A percentile compares a stretch with the other conserved stretches of the same genome.
Conservation (phyloP, 2,113 vertebrate genomes). For the Lucifuga dentata region DNA sequence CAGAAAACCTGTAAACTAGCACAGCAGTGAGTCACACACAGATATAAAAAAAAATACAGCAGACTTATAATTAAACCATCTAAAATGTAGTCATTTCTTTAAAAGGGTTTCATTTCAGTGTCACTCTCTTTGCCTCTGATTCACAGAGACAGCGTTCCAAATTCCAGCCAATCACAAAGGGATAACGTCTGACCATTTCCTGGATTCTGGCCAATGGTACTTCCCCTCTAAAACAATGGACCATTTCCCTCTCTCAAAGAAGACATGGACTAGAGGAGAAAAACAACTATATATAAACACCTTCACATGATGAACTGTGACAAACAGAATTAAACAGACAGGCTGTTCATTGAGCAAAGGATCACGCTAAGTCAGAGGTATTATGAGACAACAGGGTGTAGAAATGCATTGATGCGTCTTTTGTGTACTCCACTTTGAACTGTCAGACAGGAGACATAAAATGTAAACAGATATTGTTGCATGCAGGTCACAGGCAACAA, state of each 20-base stretch:
- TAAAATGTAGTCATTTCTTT: conserved; percentile 36
- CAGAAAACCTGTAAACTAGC: background rate
- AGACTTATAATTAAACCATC: conserved; percentile 29
- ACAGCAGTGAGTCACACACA: background rate
- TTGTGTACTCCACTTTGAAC: no score
- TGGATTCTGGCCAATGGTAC: conserved; percentile 62
- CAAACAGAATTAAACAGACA: conserved; percentile 2
- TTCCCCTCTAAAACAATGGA: conserved; percentile 79
- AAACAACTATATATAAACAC: conserved; percentile 66
- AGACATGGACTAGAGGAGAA: conserved; percentile 47
- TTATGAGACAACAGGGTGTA: no score
- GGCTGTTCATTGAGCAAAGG: conserved; percentile 10
- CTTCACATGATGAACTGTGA: conserved; percentile 21
- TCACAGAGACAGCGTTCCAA: conserved; percentile 42
- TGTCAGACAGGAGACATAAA: no score
- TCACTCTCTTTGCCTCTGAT: conserved; percentile 45
- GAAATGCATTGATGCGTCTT: no score
- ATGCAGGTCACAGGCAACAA: no score
- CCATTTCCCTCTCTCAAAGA: conserved; percentile 74
- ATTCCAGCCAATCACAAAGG: conserved; percentile 51
- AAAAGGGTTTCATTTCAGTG: conserved; percentile 33
- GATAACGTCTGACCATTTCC: conserved; percentile 60
- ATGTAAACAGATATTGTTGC: no score
- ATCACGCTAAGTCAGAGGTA: background rate
- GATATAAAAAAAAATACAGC: background rate